Conservation (phyloP, 2,797 vertebrate species). For the Jordanella pulchra region DNA sequence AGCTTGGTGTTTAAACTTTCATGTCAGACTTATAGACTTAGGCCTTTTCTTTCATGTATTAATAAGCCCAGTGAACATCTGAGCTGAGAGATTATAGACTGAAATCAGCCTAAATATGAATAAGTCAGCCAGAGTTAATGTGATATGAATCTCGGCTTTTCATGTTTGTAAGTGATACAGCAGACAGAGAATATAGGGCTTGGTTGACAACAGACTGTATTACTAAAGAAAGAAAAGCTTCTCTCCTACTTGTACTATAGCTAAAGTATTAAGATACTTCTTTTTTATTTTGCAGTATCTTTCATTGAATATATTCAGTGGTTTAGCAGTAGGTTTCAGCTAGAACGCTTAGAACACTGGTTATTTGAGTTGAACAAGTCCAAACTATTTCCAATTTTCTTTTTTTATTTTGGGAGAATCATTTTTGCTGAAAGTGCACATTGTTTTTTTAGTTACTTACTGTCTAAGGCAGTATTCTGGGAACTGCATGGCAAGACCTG, state of each 20-base stretch:
- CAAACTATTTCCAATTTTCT: neutral
- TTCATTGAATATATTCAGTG: slow-evolving; percentile 24
- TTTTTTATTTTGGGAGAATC: neutral
- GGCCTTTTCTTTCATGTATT: slow-evolving; percentile 83
- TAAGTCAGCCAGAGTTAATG: slow-evolving; percentile 79
- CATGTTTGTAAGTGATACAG: slow-evolving; percentile 76
- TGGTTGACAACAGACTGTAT: slow-evolving; percentile 52
- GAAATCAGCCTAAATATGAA: slow-evolving; percentile 82
- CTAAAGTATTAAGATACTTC: slow-evolving; percentile 11
- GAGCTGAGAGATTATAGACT: slow-evolving; percentile 78
- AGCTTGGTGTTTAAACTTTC: slow-evolving; percentile 75
- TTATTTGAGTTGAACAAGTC: slow-evolving; percentile 12
- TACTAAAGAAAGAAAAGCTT: slow-evolving; percentile 41
- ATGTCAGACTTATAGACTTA: slow-evolving; percentile 81
- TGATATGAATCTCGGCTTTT: slow-evolving; percentile 76
- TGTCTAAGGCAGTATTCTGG: neutral
- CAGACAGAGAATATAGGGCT: slow-evolving; percentile 57
- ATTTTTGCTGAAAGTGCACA: neutral
- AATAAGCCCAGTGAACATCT: slow-evolving; percentile 79
- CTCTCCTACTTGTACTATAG: slow-evolving; percentile 25
- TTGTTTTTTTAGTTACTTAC: neutral
- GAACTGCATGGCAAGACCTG: slow-evolving; percentile 1
- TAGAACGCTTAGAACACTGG: slow-evolving; percentile 23
- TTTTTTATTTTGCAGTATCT: slow-evolving; percentile 32
- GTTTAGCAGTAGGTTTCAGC: slow-evolving; percentile 10